These are phyloP conservation scores for Archips crataeganus DNA, from an alignment of 2,888 invertebrate species.

Conservation along the genomic window DNA sequence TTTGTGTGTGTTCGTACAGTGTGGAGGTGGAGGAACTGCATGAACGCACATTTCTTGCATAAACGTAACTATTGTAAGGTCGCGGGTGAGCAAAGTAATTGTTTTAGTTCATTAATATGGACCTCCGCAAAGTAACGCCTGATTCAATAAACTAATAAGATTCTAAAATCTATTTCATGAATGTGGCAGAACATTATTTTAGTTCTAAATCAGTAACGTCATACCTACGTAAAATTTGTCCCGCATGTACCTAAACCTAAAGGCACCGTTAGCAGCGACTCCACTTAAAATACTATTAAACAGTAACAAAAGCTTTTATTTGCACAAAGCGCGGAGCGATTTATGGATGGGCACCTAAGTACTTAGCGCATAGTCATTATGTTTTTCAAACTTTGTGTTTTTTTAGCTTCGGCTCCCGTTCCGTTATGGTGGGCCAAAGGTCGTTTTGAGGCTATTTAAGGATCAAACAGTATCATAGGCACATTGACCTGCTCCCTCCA, in stretches of 20 bases:
- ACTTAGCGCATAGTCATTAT: conserved; percentile 35
- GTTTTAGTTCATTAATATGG: no score
- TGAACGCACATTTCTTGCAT: no score
- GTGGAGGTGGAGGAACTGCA: no score
- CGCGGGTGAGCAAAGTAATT: no score
- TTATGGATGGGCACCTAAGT: conserved; percentile 19
- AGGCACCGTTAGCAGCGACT: conserved; percentile 40
- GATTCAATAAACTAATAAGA: no score
- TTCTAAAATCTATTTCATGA: no score
- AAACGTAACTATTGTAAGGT: no score
- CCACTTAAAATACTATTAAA: conserved; percentile 46
- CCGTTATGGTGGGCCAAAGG: conserved; percentile 8
- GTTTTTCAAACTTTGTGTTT: conserved; percentile 1
- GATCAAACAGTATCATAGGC: no score
- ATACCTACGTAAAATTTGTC: conserved; percentile 1
- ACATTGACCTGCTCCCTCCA: no score
- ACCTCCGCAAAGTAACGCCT: no score
- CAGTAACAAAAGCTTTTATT: conserved; percentile 39
- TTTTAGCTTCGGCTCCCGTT: conserved; percentile 4
- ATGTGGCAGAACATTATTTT: no score
- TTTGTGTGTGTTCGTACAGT: no score
- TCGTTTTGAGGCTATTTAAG: neutral
- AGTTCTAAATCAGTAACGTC: neutral
- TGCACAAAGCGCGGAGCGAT: conserved; percentile 35
- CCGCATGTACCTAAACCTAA: neutral